phyloP scores from a whole-genome alignment of 2,888 invertebrate species.

The Eumacrocentrus americanus region DNA sequence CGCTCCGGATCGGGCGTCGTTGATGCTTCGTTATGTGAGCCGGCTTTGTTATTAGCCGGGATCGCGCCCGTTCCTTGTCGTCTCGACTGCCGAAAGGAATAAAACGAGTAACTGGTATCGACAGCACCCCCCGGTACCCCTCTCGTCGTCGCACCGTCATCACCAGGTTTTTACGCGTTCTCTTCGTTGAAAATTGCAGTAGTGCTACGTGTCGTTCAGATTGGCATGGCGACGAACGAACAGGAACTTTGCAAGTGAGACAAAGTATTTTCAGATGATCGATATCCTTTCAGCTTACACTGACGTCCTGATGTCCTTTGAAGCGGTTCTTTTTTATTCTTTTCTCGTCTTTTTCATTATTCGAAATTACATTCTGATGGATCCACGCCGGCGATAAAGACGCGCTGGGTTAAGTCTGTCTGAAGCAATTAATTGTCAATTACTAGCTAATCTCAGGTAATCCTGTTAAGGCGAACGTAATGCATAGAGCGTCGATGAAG shows the following conservation, averaged over 20 bases:
- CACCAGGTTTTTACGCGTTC: neutral
- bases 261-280: too few species aligned
- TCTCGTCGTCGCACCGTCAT: slow-evolving; percentile 1
- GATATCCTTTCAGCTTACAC: too few species aligned
- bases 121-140: slow-evolving; percentile 19
- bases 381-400: neutral
- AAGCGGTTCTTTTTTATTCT: neutral
- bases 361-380: neutral
- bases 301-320: neutral
- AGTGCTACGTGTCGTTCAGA: neutral
- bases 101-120: slow-evolving; percentile 31
- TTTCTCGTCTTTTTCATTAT: neutral
- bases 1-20: slow-evolving; percentile 5
- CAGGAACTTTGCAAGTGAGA: too few species aligned
- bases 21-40: slow-evolving; percentile 23
- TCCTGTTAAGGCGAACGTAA: slow-evolving; percentile 8
- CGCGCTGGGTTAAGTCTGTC: neutral
- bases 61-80: slow-evolving; percentile 19
- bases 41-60: slow-evolving; percentile 29
- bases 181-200: slow-evolving; percentile 1
- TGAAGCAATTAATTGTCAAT: slow-evolving; percentile 20
- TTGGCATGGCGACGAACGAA: too few species aligned
- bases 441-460: slow-evolving; percentile 18
- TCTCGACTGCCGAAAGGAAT: slow-evolving; percentile 24
- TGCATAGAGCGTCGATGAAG: neutral